Percentiles rank a stretch among this genome's conserved stretches.
These are phyloP conservation scores for Erpobdella octoculata DNA, from an alignment of 2,888 invertebrate species.

Conservation along the genomic window DNA sequence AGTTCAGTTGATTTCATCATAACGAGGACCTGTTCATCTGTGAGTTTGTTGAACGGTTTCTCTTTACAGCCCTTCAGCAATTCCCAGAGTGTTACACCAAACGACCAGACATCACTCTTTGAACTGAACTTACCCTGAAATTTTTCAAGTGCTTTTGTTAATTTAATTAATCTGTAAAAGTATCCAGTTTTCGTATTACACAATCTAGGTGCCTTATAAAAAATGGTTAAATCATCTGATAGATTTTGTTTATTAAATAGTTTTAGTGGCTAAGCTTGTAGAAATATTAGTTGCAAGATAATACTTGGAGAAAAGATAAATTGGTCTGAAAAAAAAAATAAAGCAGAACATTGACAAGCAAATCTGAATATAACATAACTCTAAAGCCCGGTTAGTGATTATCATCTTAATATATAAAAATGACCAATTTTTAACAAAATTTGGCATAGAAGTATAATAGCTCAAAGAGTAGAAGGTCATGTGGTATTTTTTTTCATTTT, in stretches of 20 bases:
- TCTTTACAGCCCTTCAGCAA: constrained; percentile 7
- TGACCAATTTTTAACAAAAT: too few relatives aligned
- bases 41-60: not conserved
- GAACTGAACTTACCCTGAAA: constrained; percentile 18
- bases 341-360: too few relatives aligned
- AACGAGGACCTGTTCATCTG: not conserved
- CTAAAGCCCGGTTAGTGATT: too few relatives aligned
- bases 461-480: too few relatives aligned
- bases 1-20: not conserved
- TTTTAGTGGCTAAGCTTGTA: not conserved
- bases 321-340: too few relatives aligned
- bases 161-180: not conserved
- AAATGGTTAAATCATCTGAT: not conserved
- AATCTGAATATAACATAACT: too few relatives aligned
- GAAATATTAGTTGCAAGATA: too few relatives aligned
- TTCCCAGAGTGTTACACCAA: constrained; percentile 23
- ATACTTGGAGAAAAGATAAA: too few relatives aligned
- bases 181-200: not conserved
- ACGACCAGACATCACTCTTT: constrained; percentile 16
- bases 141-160: not conserved
- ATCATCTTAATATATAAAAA: too few relatives aligned
- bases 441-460: too few relatives aligned
- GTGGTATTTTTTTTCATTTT: too few relatives aligned
- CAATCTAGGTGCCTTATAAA: not conserved
- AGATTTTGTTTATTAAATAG: not conserved